Conservation (phyloP, 2,113 vertebrate genomes). For the Sitta europaea region DNA sequence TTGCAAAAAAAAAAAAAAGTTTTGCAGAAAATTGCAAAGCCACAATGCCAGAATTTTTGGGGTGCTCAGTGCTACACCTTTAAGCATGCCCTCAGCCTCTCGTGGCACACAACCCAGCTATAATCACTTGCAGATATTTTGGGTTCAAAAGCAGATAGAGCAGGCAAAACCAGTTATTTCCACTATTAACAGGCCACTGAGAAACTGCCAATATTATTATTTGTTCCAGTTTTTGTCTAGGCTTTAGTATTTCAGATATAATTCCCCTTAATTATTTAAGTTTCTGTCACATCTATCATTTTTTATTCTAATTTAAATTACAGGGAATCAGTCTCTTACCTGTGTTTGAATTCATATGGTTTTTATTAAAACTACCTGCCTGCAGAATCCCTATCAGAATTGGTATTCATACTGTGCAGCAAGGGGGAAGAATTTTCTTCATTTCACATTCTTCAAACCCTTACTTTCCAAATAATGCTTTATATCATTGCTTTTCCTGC, state of each 20-base stretch:
- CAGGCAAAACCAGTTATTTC: background rate
- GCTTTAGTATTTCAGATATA: background rate
- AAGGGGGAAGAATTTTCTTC: background rate
- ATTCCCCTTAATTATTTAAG: background rate
- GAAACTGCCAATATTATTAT: background rate
- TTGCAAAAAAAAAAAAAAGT: too few species aligned
- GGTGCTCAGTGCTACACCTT: background rate
- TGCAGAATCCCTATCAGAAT: background rate
- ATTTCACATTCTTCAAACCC: background rate
- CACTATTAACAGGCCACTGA: background rate
- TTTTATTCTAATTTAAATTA: background rate
- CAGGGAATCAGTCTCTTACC: background rate
- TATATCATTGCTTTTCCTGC: background rate
- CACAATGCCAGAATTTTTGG: background rate
- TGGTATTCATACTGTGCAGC: background rate
- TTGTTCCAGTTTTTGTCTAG: background rate
- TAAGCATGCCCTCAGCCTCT: background rate
- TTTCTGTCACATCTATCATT: background rate
- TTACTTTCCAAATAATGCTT: background rate
- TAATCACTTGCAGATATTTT: background rate
- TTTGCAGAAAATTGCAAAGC: too few species aligned
- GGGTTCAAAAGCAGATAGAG: background rate
- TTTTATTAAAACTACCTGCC: background rate
- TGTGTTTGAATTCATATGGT: background rate
- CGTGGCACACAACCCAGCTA: background rate